Evolutionary conservation across 2,888 invertebrate species (phyloP).

Genomic region (Chamaedrilus cognettii): DNA sequence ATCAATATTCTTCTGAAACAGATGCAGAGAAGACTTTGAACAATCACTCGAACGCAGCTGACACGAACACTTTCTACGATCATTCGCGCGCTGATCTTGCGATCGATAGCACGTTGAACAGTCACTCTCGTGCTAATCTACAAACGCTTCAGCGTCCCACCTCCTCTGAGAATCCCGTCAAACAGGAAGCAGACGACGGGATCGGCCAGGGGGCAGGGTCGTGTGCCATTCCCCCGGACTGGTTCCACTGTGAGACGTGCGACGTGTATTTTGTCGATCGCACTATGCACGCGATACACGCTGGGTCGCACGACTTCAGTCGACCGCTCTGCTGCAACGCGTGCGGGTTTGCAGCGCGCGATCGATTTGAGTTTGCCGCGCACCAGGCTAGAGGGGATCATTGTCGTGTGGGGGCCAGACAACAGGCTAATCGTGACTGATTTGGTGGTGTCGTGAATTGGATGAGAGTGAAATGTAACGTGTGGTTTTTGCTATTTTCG

Average conservation of each 20-base stretch:
- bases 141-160: too few species aligned
- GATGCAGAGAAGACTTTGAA: too few species aligned
- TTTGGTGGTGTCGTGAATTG: too few species aligned
- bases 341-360: conserved; percentile 82
- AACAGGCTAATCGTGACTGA: too few species aligned
- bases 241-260: conserved; percentile 75
- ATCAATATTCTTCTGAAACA: too few species aligned
- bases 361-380: conserved; percentile 53
- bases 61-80: too few species aligned
- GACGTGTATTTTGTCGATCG: conserved; percentile 86
- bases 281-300: conserved; percentile 92
- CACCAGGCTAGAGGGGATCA: conserved; percentile 18
- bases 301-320: conserved; percentile 92
- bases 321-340: conserved; percentile 95
- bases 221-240: neutral
- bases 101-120: too few species aligned
- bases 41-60: too few species aligned
- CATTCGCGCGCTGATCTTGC: too few species aligned
- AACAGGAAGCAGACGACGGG: neutral
- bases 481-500: too few species aligned
- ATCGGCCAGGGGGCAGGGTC: neutral
- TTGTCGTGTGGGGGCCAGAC: conserved; percentile 5
- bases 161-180: too few species aligned
- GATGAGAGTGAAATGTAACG: too few species aligned
- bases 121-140: neutral